A percentile compares a stretch with the other conserved stretches of the same genome.
Conservation (phyloP, 2,797 vertebrate species). For the Rhynchotus rufescens region DNA sequence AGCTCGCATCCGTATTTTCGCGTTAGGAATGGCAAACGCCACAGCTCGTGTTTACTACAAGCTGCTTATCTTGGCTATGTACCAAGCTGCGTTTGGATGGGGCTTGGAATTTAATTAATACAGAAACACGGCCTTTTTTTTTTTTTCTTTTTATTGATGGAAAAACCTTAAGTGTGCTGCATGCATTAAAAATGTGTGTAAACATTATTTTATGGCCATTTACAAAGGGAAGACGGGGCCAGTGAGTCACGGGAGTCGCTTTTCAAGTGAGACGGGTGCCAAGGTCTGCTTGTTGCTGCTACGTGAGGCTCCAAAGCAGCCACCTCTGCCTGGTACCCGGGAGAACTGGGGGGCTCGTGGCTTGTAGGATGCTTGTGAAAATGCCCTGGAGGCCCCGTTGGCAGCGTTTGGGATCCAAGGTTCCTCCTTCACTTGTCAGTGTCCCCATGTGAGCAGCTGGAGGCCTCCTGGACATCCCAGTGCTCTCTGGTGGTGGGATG, state of each 20-base stretch:
- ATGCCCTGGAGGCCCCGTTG: neutral
- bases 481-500: neutral
- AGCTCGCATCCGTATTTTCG: neutral
- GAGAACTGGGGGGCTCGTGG: neutral
- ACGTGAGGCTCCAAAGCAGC: accelerated
- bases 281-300: neutral
- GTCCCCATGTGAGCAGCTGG: neutral
- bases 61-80: neutral
- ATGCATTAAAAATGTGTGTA: neutral
- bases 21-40: neutral
- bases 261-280: accelerated
- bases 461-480: neutral
- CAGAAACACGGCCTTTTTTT: neutral
- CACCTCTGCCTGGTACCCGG: neutral
- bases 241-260: neutral
- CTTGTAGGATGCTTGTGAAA: neutral
- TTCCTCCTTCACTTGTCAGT: neutral
- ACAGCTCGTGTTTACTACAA: neutral
- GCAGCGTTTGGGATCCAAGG: neutral
- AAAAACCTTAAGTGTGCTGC: neutral
- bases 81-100: neutral
- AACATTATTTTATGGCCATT: neutral
- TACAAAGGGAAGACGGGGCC: neutral
- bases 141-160: neutral
- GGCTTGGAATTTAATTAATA: neutral